Evolutionary conservation across 1,140 invertebrate species (phyloP), one percentile per base, ranked within the genome.

Genomic region (Gonatopus flavifemur): DNA sequence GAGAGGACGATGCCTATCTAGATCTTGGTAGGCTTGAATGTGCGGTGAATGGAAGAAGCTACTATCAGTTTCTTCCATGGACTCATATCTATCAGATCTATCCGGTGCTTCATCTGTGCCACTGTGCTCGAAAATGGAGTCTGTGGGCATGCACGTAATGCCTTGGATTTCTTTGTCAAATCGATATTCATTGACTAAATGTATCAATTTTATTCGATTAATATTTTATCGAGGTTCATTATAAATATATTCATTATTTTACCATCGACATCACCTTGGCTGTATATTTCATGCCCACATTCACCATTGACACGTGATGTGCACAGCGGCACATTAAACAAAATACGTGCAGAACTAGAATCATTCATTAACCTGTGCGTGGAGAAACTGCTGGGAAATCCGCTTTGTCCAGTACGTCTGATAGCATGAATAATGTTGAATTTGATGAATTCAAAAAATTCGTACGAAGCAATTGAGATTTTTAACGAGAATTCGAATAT

Each of bases 331-430:
- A 59, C 66, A 52, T 61, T 52, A 66, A 67, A 63, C 24, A 49
- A 55, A 61, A 67, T 67, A 59, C 72, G 75, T 76, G 74, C 71
- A 66, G 47, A 65, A 67, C 59, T 66, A 64, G 57, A 69, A 66
- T 69, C 64, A 64, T 70, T 69, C 70, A 70, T 73, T 75, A 78
- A 78, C 75, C 75, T 78, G 70, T 76, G 67, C 52, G 69, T 67
- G 43, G 74, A 64, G 58, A 71, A 77, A 50, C 70, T 62, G 39
- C 69, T 70, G 20, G 66, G 62, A 47, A 70, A 76, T 69, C 75
- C 75, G 19, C 62, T 62, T 48, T 77, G 75, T 65, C 67, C 72
- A 24, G 73, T 74, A 50, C 75, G 74, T 68, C 76, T 77, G 64
- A 54, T 60, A 67, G 59, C 59, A 62, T 43, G 41, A 55, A 64